Evolutionary conservation across 1,140 invertebrate species (phyloP), one percentile per base, ranked within the genome.

Genomic region (Pectinophora gossypiella): DNA sequence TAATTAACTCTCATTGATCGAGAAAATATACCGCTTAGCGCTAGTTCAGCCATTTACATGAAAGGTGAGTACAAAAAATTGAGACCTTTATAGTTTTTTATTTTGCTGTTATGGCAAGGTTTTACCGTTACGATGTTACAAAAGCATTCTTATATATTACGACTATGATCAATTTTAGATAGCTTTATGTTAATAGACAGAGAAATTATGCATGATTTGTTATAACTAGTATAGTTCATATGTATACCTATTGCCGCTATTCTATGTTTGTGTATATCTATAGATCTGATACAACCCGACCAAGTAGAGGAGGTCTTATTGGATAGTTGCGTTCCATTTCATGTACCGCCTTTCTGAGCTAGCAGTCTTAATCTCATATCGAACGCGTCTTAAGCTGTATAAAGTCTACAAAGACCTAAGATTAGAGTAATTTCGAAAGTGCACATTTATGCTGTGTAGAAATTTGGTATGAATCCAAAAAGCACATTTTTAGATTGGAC

Each of bases 21-120:
- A 51, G 38, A 53, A 61, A 66, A 64, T 54, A 68, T 61, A 56
- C 54, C 44, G 48, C 72, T 67, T 73, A 82, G 72, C 70, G 62
- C 64, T 61, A 64, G 78, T 75, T 82, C 84, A 85, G 81, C 84
- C 80, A 87, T 87, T 87, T 87, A 87, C 84, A 87, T 87, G 84
- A 87, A 84, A 84, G 84, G 84, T 79, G 74, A 85, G 81, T 85
- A 81, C 73, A 87, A 87, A 87, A 87, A 87, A 87, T 82, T 75
- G 67, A 70, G 80, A 76, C 72, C 68, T 75, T 59, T 61, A 67
- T 73, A 40, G 74, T 83, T 84, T 85, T 85, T 86, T 79, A 71
- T 71, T 76, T 81, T 72, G 62, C 51, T 76, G 13, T 68, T 56
- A 60, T 65, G 55, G 45, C 45, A 42, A 54, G 54, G 51, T 54